These are phyloP conservation scores for Chironomus tentans DNA, from an alignment of 2,888 invertebrate genomes.

Conservation along the genomic window DNA sequence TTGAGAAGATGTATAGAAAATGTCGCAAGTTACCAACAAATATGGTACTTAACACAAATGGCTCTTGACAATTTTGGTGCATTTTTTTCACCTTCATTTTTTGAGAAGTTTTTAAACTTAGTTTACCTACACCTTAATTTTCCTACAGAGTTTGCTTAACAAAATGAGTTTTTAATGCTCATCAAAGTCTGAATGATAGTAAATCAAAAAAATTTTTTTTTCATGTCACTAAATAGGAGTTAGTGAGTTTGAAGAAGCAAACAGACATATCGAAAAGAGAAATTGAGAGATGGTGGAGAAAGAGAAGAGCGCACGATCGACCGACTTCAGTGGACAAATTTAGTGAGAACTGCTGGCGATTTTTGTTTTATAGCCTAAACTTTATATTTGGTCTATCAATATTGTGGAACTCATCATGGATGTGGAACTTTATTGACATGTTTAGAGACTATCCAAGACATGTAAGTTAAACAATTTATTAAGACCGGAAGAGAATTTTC, in stretches of 20 bases:
- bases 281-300: conserved; percentile 84
- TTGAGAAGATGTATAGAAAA: conserved; percentile 46
- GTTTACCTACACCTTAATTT: no score
- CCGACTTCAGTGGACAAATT: conserved; percentile 85
- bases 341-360: conserved; percentile 86
- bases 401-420: conserved; percentile 86
- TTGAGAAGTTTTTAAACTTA: no score
- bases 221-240: background rate
- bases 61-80: no score
- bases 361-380: conserved; percentile 71
- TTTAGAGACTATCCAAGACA: conserved; percentile 72
- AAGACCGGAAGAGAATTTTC: background rate
- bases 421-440: conserved; percentile 83
- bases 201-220: no score
- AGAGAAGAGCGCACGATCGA: conserved; percentile 73
- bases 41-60: no score
- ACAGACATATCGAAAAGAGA: conserved; percentile 75
- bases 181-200: no score
- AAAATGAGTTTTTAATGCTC: no score
- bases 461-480: no score
- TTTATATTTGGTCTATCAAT: conserved; percentile 72
- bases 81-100: no score
- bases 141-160: no score
- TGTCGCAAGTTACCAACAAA: background rate
- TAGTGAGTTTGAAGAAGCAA: conserved; percentile 55